Base-by-base conservation (phyloP, 2,113 vertebrate species). In the Saguinus midas region DNA sequence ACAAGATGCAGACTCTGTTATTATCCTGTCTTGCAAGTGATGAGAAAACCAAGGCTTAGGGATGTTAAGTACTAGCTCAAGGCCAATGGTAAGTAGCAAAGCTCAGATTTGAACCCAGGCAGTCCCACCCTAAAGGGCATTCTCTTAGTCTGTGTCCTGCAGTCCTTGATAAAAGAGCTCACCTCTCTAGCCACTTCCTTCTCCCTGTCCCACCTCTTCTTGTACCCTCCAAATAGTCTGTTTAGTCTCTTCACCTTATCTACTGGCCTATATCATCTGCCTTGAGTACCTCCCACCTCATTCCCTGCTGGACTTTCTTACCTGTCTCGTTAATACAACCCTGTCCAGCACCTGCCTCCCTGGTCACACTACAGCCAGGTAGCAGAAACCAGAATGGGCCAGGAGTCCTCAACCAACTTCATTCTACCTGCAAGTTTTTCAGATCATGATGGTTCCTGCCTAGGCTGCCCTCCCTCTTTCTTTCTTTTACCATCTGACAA, bases 221-320 rank as follows among this genome's bases (percentile, higher is more conserved):
- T 5, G 0, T 0, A 3, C 2, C 58, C n/a, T 55, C 20, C 2
- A 35, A 17, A 9, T 6, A 6, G 4, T 25, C n/a, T 57, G 58
- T 75, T 57, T 16, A 32, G 35, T 37, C 3, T 52, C 13, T 43
- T 40, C 27, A 50, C 8, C 40, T 16, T 52, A 2, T 32, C 43
- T 37, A 1, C 9, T 45, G 32, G 27, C 32, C 40, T 66, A 1
- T 32, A 48, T 64, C 57, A 48, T 64, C 57, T 48, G 12, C 43
- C 8, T 3, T 35, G 70, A 79, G n/a, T 29, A 14, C 1, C 2
- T n/a, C 6, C 45, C 12, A 76, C n/a, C 40, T 96, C 45, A 20
- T 58, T 8, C 8, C 21, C 35, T 35, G 21, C n/a, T 25, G 25
- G 50, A 7, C 40, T 21, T 32, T 23, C 48, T 50, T 25, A n/a